Percentiles rank a stretch among this genome's conserved stretches.
These are phyloP conservation scores for Darevskia nairensis DNA, from an alignment of 2,797 vertebrate genomes.

Conservation along the genomic window DNA sequence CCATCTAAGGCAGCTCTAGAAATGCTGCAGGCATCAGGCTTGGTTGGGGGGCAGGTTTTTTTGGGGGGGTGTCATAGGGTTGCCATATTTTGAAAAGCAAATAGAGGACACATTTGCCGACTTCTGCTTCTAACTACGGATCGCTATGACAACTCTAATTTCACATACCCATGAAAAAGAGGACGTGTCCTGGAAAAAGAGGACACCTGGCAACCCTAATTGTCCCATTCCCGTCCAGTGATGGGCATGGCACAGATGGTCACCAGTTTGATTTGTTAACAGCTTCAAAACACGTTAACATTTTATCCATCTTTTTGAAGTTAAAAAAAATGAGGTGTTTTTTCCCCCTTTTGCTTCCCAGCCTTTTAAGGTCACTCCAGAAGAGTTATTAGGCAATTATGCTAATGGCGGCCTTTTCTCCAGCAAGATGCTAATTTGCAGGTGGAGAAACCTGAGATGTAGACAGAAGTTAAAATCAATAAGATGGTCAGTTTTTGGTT, in stretches of 20 bases:
- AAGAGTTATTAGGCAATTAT: conserved; percentile 24
- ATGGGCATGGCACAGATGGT: background rate
- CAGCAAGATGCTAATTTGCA: conserved; percentile 42
- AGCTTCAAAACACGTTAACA: conserved; percentile 47
- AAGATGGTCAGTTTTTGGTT: background rate
- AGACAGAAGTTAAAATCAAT: background rate
- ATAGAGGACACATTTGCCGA: too few relatives aligned
- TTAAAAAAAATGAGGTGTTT: background rate
- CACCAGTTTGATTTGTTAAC: conserved; percentile 17
- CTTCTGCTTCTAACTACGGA: too few relatives aligned
- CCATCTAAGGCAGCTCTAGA: background rate
- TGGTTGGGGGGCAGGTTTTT: too few relatives aligned
- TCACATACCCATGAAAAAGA: too few relatives aligned
- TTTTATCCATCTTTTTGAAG: conserved; percentile 17
- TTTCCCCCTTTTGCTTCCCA: background rate
- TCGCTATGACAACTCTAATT: too few relatives aligned
- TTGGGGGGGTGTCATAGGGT: too few relatives aligned
- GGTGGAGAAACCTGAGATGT: conserved; percentile 27
- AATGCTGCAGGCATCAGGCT: conserved; percentile 6
- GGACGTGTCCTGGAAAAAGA: too few relatives aligned
- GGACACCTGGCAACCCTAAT: too few relatives aligned
- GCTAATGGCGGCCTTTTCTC: conserved; percentile 25
- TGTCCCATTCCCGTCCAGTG: background rate
- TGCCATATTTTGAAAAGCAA: background rate
- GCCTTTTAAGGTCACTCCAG: conserved; percentile 5